Base-by-base conservation (phyloP, 1,140 invertebrate genomes). In the Matsumurasca onukii region DNA sequence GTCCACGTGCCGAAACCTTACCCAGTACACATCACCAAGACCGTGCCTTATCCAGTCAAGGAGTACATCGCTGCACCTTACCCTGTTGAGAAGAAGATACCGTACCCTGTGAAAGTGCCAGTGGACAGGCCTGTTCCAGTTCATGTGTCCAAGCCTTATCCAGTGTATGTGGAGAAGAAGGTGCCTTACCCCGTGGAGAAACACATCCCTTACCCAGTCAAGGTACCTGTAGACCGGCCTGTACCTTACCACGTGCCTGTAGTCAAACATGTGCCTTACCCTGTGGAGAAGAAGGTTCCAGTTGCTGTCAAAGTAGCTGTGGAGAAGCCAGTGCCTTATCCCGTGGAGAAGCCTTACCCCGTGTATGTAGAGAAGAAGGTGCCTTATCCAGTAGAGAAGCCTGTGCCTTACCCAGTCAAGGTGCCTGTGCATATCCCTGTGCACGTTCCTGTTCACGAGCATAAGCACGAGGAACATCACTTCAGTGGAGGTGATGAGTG, bases 111-210 rank as follows among this genome's bases (percentile, higher is more conserved):
- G 22, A 68, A 68, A 49, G 67, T 62, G 13, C 57, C 31, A 1
- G 67, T 68, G 2, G 57, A 62, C 24, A 59, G 67, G 34, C 67
- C 67, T n/a, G 31, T 45, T 31, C 88, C 89, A 9, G 72, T 73
- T 1, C 67, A 67, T 45, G 80, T 83, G n/a, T 80, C 79, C 15
- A 82, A 90, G 67, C 89, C 89, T 72, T 86, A 86, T 78, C 71
- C 85, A 13, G 86, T 88, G 1, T 78, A 85, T 0, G 85, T 88
- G 0, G 86, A 89, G 72, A 87, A 88, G 76, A 82, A 84, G 73
- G 80, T 88, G 68, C 85, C 84, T 71, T 85, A 85, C 77, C 82
- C 84, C 45, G 85, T 88, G 3, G 88, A 89, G 75, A 65, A 65
- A 48, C 62, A 39, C 39, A 86, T 90, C 39, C 83, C 85, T 31